Percentiles rank a stretch among this genome's conserved stretches.
These are phyloP conservation scores for Conchocele bisecta DNA, from an alignment of 2,888 invertebrate species.

Conservation along the genomic window DNA sequence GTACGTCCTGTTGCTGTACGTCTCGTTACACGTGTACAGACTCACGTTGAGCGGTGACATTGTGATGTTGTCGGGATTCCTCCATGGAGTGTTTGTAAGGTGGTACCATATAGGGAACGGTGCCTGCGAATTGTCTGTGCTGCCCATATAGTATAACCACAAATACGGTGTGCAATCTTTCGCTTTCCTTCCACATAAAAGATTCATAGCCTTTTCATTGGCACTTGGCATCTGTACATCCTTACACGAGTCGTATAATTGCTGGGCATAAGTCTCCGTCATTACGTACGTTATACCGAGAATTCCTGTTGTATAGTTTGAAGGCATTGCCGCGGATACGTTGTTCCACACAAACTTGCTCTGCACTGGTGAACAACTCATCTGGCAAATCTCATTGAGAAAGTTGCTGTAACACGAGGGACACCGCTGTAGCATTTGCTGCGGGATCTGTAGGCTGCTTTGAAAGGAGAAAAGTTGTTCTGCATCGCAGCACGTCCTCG, in stretches of 20 bases:
- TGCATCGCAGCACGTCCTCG: slow-evolving; percentile 77
- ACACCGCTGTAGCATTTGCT: slow-evolving; percentile 90
- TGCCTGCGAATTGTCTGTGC: slow-evolving; percentile 73
- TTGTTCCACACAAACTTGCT: slow-evolving; percentile 88
- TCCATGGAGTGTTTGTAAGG: slow-evolving; percentile 63
- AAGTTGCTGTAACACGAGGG: slow-evolving; percentile 95
- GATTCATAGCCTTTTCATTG: slow-evolving; percentile 88
- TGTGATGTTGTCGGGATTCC: slow-evolving; percentile 32
- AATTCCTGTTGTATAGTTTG: background rate
- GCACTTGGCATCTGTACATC: slow-evolving; percentile 92
- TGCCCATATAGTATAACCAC: slow-evolving; percentile 84
- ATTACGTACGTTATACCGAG: slow-evolving; percentile 84
- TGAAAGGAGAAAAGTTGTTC: slow-evolving; percentile 77
- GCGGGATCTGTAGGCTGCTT: slow-evolving; percentile 85
- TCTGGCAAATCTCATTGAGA: slow-evolving; percentile 90
- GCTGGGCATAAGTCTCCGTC: slow-evolving; percentile 87
- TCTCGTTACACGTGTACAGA: slow-evolving; percentile 70
- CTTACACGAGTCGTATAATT: slow-evolving; percentile 91
- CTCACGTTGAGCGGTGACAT: slow-evolving; percentile 68
- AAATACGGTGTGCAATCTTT: slow-evolving; percentile 87
- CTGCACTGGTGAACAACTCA: slow-evolving; percentile 92
- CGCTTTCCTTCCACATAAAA: slow-evolving; percentile 91
- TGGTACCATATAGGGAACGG: slow-evolving; percentile 82
- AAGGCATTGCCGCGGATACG: slow-evolving; percentile 14
- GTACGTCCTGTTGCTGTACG: slow-evolving; percentile 83